Base-by-base conservation (phyloP, 2,888 invertebrate genomes). In the Bugulina stolonifera region DNA sequence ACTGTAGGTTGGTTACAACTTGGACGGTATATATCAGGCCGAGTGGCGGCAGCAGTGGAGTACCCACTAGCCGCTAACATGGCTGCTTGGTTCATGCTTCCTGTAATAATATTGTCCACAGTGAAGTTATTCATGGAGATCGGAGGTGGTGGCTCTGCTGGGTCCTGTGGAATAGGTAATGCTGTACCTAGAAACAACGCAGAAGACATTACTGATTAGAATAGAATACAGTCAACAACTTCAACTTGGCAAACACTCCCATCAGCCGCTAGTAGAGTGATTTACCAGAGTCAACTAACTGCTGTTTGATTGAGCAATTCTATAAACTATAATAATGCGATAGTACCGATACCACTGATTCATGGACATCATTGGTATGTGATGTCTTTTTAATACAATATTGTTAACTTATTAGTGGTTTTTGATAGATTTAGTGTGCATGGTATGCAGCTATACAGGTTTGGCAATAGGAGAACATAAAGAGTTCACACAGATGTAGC, bases 21-120 rank as follows among this genome's bases (percentile, higher is more conserved):
- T 23, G 70, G 54, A 54, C 70, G 70, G 70, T 70, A 70, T n/a
- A 70, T 10, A 29, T 70, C 70, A 25, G 70, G 70, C 10, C 70
- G 70, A 23, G 70, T 29, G 1, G 70, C 52, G 70, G 70, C 43
- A 43, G 54, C 52, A 43, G 54, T 29, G 29, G 70, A 14, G 18
- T 54, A 54, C 2, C 70, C 70, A 25, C 64, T 27, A 14, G 64
- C 64, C 10, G 64, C 64, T 32, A 64, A n/a, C 43, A 43, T 43
- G 43, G 43, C 43, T 43, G 43, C 43, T 43, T 43, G 43, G 18
- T 43, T 43, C 64, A 64, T 27, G 32, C 64, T 64, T 43, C 70
- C 70, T 43, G 70, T 70, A 43, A 70, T 70, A 43, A 70, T n/a
- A 54, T 43, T 70, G 70, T 70, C 70, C 5, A 70, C 70, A 5